Conservation (phyloP, 2,797 vertebrate species). For the Pangasius krempfi region DNA sequence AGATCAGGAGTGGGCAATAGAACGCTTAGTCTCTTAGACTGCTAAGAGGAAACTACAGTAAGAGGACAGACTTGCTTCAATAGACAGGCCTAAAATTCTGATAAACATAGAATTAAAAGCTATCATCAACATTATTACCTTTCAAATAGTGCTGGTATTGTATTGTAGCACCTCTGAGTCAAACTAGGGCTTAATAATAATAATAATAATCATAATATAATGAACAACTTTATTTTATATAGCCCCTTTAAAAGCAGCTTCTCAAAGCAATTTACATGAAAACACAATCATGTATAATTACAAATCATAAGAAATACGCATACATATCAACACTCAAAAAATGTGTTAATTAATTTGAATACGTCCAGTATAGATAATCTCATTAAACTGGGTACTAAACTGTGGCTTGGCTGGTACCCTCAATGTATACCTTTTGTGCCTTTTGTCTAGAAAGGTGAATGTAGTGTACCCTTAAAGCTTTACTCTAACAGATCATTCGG, state of each 20-base stretch:
- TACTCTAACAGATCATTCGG: background rate
- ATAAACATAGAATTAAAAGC: background rate
- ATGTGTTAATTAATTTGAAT: background rate
- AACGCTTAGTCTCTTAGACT: background rate
- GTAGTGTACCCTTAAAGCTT: background rate
- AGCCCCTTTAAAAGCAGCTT: too few relatives aligned
- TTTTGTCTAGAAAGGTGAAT: background rate
- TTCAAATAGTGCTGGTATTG: background rate
- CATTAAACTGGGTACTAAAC: background rate
- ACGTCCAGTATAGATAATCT: background rate
- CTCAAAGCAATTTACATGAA: too few relatives aligned
- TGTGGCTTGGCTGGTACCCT: background rate
- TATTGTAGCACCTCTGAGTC: background rate
- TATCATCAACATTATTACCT: background rate
- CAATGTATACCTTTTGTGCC: background rate
- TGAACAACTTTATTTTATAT: too few relatives aligned
- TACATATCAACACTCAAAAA: too few relatives aligned
- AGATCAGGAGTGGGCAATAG: background rate
- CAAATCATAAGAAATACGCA: too few relatives aligned
- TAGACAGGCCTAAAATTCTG: background rate
- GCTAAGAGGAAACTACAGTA: background rate
- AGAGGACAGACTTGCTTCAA: background rate
- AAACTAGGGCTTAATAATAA: background rate
- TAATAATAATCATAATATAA: too few relatives aligned
- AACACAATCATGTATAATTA: too few relatives aligned